Evolutionary conservation across 1,140 invertebrate species (phyloP), one percentile per base, ranked within the genome.

Genomic region (Ridgeia piscesae): DNA sequence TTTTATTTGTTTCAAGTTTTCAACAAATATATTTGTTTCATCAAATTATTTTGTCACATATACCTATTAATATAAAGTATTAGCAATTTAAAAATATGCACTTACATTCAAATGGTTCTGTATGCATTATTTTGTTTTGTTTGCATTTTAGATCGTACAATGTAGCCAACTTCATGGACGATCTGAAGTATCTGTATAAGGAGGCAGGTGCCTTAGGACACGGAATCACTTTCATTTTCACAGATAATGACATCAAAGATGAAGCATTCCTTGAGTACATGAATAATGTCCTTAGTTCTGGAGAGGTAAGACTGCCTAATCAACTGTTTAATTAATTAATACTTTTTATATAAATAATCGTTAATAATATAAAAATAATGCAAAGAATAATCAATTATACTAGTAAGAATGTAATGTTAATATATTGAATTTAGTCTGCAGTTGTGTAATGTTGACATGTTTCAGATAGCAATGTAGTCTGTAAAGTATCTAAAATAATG

Each of bases 141-240:
- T 77, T 77, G 17, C 2, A 4, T 77, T 77, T 77, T 77, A 77
- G 58, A 31, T 77, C 58, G 58, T 99, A 99, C 96, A 99, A 99
- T 96, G 97, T 98, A n/a, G 97, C 98, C 6, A 99, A 99, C 95
- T 98, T 99, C 94, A 96, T 99, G 92, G 99, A 99, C 96, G 99
- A 99, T 96, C 96, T 99, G 35, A 99, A 99, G 96, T 97, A 98
- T 92, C 96, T 99, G 34, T 99, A 99, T 95, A 97, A 98, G 94
- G 95, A 95, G 33, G 99, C 98, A 95, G 99, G 99, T 42, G 98
- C 98, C 33, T 98, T 99, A 96, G 98, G 98, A 34, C 99, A 99
- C 97, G 98, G 98, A 34, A 99, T 99, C 1, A 99, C 98, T 0
- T 99, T 99, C 95, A 98, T 99, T 93, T 99, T 99, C 95, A 99